Conservation (phyloP, 2,797 vertebrate genomes). For the Loris lydekkerianus region DNA sequence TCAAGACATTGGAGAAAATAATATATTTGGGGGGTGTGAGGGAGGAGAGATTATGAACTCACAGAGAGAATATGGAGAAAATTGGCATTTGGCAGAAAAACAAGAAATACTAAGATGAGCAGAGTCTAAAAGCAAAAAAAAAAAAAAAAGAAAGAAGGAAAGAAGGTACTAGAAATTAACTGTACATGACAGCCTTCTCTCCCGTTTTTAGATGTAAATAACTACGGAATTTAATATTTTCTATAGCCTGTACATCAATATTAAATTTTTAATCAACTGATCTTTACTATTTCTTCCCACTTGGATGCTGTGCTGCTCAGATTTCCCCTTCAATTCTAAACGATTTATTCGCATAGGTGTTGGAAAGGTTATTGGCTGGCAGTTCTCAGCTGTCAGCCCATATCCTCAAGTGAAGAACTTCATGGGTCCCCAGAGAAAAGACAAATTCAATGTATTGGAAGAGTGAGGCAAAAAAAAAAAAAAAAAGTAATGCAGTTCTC, state of each 20-base stretch:
- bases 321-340: not conserved
- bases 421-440: not conserved
- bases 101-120: not conserved
- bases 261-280: not conserved
- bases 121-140: not conserved
- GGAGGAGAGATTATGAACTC: not conserved
- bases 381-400: not conserved
- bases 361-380: not conserved
- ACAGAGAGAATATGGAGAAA: not conserved
- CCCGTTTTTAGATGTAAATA: not conserved
- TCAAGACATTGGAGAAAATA: not conserved
- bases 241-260: not conserved
- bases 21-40: not conserved
- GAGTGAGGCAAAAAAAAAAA: not conserved
- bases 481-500: not conserved
- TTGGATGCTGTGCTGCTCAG: not conserved
- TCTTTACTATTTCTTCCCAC: rapidly evolving
- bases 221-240: not conserved
- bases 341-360: not conserved
- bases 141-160: no score
- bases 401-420: not conserved
- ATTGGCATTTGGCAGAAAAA: not conserved
- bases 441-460: not conserved
- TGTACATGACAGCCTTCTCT: not conserved
- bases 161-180: not conserved